These are phyloP conservation scores for Netelia fuscicornis DNA, from an alignment of 2,888 invertebrate species.

Conservation along the genomic window DNA sequence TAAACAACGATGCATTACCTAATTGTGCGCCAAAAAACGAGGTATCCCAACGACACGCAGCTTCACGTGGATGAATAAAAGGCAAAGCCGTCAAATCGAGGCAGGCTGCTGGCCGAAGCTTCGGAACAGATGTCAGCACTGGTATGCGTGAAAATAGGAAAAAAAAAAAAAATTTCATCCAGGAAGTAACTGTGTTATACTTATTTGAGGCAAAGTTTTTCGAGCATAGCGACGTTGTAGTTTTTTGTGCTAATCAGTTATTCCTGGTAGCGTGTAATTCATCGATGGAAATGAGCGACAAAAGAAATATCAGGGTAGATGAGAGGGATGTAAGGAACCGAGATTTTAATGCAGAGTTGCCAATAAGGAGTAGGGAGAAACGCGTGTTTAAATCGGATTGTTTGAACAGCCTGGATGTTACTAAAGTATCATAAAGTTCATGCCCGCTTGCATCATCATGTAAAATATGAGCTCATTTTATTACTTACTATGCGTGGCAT, in stretches of 20 bases:
- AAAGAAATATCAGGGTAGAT: not conserved
- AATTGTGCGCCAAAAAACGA: slow-evolving; percentile 79
- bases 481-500: too few species aligned
- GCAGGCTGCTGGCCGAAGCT: slow-evolving; percentile 22
- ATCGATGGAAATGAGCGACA: not conserved
- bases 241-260: not conserved
- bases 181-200: too few species aligned
- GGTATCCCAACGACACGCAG: slow-evolving; percentile 74
- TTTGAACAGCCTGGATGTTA: not conserved
- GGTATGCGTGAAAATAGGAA: slow-evolving; percentile 10
- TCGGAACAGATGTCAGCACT: slow-evolving; percentile 63
- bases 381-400: not conserved
- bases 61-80: slow-evolving; percentile 76
- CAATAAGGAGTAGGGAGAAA: not conserved
- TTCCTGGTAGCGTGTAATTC: not conserved
- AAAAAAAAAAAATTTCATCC: slow-evolving; percentile 8
- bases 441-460: too few species aligned
- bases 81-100: slow-evolving; percentile 67
- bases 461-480: too few species aligned
- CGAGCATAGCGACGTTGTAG: not conserved
- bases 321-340: not conserved
- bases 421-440: too few species aligned
- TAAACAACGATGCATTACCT: slow-evolving; percentile 73
- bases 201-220: not conserved
- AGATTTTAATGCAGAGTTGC: not conserved